A percentile compares a stretch with the other conserved stretches of the same genome.
These are phyloP conservation scores for Corydoras maculifer DNA, from an alignment of 2,113 vertebrate species.

Conservation along the genomic window DNA sequence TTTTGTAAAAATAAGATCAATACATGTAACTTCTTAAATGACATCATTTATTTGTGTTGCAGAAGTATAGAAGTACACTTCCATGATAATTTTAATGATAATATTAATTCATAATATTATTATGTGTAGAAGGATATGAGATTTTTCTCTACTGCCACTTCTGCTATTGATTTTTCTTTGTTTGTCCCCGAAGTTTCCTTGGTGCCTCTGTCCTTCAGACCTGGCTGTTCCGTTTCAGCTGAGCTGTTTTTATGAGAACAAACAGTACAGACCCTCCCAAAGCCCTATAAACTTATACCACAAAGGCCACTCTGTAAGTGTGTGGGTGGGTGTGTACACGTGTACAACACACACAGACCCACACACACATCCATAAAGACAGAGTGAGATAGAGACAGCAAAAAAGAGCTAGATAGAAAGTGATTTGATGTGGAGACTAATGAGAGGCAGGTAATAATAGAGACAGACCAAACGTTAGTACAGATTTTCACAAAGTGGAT, in stretches of 20 bases:
- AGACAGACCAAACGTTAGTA: conserved; percentile 34
- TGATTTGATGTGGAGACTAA: conserved; percentile 30
- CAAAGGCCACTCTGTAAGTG: conserved; percentile 34
- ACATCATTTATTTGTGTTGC: too few species aligned
- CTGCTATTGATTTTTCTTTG: neutral
- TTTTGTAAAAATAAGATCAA: too few species aligned
- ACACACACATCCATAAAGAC: too few species aligned
- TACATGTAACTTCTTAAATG: too few species aligned
- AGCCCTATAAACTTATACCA: conserved; percentile 26
- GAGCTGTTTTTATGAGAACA: conserved; percentile 27
- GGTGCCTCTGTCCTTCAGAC: conserved; percentile 16
- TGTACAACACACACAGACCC: too few species aligned
- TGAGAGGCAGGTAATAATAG: conserved; percentile 39
- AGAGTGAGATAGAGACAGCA: neutral
- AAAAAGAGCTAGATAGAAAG: conserved; percentile 18
- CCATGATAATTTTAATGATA: too few species aligned
- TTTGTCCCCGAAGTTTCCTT: neutral
- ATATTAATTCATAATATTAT: too few species aligned
- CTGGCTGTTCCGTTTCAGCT: conserved; percentile 26
- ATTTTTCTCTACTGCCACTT: too few species aligned
- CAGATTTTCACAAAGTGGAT: conserved; percentile 32
- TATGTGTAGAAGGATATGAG: too few species aligned
- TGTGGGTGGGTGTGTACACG: neutral
- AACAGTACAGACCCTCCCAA: conserved; percentile 30
- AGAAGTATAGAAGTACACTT: too few species aligned